Evolutionary conservation across 2,888 invertebrate species (phyloP), one percentile per base, ranked within the genome.

Genomic region (Dynastes tityus): DNA sequence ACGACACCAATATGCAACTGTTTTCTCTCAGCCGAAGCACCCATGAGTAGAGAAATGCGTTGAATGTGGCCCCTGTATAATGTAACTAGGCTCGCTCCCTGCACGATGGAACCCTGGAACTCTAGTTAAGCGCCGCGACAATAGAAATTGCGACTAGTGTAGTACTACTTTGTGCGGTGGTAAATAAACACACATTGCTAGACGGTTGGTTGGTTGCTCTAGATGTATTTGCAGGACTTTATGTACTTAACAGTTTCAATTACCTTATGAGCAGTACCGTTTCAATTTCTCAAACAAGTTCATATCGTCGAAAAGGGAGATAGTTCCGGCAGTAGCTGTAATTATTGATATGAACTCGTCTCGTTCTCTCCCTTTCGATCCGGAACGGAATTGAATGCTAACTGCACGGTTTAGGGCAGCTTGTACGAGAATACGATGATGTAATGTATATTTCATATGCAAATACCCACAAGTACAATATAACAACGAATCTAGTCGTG

Each of bases 261-360:
- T 79, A 79, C 79, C 77, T 79, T 65, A 76, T 55, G 73, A 79
- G 71, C 5, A 79, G 76, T 77, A 74, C 51, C 74, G 77, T 77
- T 74, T 77, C 79, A 77, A 73, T 79, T 79, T 77, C 79, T 79
- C 77, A 77, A 77, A 77, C 79, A 79, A 79, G 74, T 79, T 79
- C 74, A 77, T 74, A 67, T 77, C 58, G 67, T 77, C 45, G 45
- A 45, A 79, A 77, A 78, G 49, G 53, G 75, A 37, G 77, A 45
- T 45, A 45, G 51, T 55, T 71, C 58, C 58, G 58, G 27, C 11
- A 51, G 74, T 49, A 74, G 61, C 45, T 16, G 77, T 77, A 77
- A 77, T 75, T 77, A 79, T 79, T 77, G 74, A 79, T 77, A 77
- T 73, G 73, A 64, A 79, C 65, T 37, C 32, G 32, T 5, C 5